phyloP scores from a whole-genome alignment of 2,888 invertebrate genomes.

The Sicus ferrugineus region DNA sequence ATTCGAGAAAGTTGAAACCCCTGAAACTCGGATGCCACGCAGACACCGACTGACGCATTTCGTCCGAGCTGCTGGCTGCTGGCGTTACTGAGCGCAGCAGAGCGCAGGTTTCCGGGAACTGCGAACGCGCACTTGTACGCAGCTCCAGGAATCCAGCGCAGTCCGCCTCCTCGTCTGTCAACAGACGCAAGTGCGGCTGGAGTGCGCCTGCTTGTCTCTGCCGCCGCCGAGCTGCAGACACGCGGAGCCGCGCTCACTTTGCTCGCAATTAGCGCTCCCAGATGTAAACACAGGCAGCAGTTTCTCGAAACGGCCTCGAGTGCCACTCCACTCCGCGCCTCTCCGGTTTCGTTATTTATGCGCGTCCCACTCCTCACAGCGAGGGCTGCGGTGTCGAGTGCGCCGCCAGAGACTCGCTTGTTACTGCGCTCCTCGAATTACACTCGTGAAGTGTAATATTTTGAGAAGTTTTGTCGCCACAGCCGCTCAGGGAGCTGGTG shows the following conservation, averaged over 20 bases:
- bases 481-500: not conserved
- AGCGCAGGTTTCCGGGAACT: too few species aligned
- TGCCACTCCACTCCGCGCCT: conserved; percentile 6
- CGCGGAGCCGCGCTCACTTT: not conserved
- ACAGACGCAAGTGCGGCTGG: conserved; percentile 3
- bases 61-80: too few species aligned
- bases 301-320: conserved; percentile 46
- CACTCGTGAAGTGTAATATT: conserved; percentile 32
- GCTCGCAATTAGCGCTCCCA: conserved; percentile 16
- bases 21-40: too few species aligned
- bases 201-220: conserved; percentile 33
- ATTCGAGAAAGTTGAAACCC: too few species aligned
- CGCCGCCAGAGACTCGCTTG: conserved; percentile 28
- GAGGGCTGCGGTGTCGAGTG: conserved; percentile 44
- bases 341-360: conserved; percentile 54
- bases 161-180: conserved; percentile 33
- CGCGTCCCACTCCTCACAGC: conserved; percentile 49
- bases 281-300: conserved; percentile 48
- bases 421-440: conserved; percentile 32
- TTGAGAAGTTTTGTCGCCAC: conserved; percentile 29
- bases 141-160: not conserved
- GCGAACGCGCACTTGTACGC: too few species aligned
- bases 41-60: too few species aligned
- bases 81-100: too few species aligned
- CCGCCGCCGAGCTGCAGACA: not conserved